Evolutionary conservation across 2,888 invertebrate species (phyloP), one percentile per base, ranked within the genome.

Genomic region (Rhogogaster chlorosoma): DNA sequence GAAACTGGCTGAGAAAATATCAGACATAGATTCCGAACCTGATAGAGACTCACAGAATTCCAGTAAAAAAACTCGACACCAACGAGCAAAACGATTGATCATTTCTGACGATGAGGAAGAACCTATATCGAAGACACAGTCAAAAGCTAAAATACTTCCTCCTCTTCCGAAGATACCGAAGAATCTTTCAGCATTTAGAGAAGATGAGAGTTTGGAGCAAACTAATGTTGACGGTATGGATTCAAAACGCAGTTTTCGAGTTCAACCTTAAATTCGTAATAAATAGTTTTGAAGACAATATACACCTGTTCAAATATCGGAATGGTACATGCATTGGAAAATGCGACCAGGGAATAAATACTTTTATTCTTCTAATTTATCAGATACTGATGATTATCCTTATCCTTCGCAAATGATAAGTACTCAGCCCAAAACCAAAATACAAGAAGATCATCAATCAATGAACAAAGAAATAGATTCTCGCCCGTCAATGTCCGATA

Each of bases 1-100:
- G n/a, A 53, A 53, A 53, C n/a, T 53, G 53, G 53, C 53, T n/a
- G n/a, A 53, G 53, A 53, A 53, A 53, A 53, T 53, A 53, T 53
- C 53, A 53, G 53, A 53, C 53, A 53, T 53, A 53, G 53, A 53
- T 53, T 53, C 53, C 15, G 53, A 53, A 53, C 53, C 53, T 6
- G n/a, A 53, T n/a, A n/a, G 53, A 53, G 53, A 53, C 53, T n/a
- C n/a, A 53, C n/a, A 53, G 53, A n/a, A 53, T n/a, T 53, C 53
- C 53, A 53, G 53, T n/a, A 73, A 73, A 15, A 73, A 38, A 73
- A 73, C 73, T 38, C n/a, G 73, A 32, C 73, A 73, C 29, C 22
- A 36, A 73, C 6, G 73, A 38, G 73, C 73, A 26, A 73, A 73
- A 32, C 38, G 38, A n/a, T 36, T 73, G 12, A 38, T 73, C 29